These are phyloP conservation scores for Talpa occidentalis DNA, from an alignment of 2,113 vertebrate genomes.

Conservation along the genomic window DNA sequence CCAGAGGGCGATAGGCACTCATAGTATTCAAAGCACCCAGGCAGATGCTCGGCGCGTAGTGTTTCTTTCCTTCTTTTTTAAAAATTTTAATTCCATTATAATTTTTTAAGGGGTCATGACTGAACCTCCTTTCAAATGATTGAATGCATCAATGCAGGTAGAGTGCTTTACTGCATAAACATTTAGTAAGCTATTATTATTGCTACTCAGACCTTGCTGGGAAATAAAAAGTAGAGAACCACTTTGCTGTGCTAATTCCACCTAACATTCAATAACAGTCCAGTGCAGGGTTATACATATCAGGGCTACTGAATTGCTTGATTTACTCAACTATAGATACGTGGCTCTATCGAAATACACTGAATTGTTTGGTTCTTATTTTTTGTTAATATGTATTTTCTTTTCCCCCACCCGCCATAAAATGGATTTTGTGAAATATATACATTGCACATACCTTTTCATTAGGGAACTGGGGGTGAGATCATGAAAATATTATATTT, in stretches of 20 bases:
- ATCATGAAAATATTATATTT: background rate
- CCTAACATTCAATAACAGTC: background rate
- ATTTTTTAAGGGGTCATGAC: background rate
- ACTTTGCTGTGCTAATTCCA: background rate
- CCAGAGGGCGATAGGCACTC: constrained; percentile 45
- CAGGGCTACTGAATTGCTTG: background rate
- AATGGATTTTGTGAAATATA: background rate
- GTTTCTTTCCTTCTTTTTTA: background rate
- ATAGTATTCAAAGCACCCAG: background rate
- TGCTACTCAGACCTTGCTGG: background rate
- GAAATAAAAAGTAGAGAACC: background rate
- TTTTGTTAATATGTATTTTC: background rate
- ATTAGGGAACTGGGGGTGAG: background rate
- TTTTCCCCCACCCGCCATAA: background rate
- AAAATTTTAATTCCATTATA: background rate
- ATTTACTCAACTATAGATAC: background rate
- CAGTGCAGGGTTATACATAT: background rate
- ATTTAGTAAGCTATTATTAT: background rate
- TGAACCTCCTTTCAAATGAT: background rate
- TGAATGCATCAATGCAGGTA: background rate
- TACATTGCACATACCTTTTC: background rate
- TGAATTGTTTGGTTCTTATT: background rate
- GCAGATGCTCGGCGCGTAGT: too few species aligned
- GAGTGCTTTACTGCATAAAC: background rate
- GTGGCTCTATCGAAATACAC: background rate